phyloP scores from a whole-genome alignment of 2,113 vertebrate genomes.

The Pycnonotus jocosus region DNA sequence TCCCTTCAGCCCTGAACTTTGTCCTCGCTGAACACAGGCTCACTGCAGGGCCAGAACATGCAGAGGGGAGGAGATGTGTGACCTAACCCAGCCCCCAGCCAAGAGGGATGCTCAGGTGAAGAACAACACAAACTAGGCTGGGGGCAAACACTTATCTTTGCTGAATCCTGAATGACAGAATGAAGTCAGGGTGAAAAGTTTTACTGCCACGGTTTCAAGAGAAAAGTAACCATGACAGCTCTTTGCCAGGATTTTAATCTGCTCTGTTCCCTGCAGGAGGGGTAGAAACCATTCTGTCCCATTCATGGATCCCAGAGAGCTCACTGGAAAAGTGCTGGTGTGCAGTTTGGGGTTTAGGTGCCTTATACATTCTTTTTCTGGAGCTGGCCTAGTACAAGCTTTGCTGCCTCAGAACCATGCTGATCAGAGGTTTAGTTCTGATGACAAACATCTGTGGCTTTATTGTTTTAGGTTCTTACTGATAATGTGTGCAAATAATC shows the following conservation, averaged over 20 bases:
- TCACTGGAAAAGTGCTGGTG: not conserved
- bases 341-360: not conserved
- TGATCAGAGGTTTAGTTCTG: not conserved
- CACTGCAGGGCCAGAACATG: not conserved
- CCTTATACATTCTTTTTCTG: not conserved
- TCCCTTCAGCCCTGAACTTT: not conserved
- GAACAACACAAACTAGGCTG: not conserved
- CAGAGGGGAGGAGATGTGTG: not conserved
- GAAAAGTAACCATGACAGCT: not conserved
- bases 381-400: not conserved
- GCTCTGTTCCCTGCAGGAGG: not conserved
- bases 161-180: not conserved
- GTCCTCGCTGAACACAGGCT: not conserved
- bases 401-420: not conserved
- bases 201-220: not conserved
- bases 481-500: not conserved
- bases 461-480: not conserved
- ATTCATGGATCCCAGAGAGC: not conserved
- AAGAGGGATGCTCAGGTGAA: not conserved
- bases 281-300: not conserved
- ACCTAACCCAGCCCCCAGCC: fast-evolving
- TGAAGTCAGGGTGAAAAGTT: not conserved
- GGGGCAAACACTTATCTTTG: not conserved
- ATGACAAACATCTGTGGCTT: not conserved
- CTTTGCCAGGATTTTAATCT: not conserved